Evolutionary conservation across 2,888 invertebrate species (phyloP).

Genomic region (Eustalomyia histrio): DNA sequence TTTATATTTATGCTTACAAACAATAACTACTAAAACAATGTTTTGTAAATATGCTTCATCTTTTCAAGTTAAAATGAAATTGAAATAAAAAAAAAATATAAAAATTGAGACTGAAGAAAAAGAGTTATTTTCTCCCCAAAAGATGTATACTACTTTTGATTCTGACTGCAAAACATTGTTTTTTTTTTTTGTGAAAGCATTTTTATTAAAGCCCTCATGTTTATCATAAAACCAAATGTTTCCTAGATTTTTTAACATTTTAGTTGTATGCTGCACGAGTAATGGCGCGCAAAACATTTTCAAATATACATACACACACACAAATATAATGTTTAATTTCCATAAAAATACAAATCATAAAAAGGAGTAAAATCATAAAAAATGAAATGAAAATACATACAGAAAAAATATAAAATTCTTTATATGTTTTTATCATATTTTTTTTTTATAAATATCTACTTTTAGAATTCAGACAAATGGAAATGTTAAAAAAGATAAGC

Average conservation of each 20-base stretch:
- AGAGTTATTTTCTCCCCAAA: conserved; percentile 58
- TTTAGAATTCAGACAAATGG: background rate
- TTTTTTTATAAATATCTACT: background rate
- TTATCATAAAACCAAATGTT: conserved; percentile 57
- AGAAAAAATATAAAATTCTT: conserved; percentile 23
- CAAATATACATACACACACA: conserved; percentile 17
- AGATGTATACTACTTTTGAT: conserved; percentile 22
- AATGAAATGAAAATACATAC: conserved; percentile 30
- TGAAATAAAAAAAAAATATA: too few relatives aligned
- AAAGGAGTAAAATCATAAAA: conserved; percentile 16
- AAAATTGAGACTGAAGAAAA: conserved; percentile 23
- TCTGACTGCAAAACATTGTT: conserved; percentile 56
- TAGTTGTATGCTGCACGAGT: conserved; percentile 4
- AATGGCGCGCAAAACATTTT: conserved; percentile 44
- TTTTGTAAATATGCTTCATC: background rate
- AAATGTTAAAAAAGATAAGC: conserved; percentile 19
- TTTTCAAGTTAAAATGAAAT: conserved; percentile 12
- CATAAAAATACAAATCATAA: conserved; percentile 29
- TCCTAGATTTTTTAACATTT: conserved; percentile 36
- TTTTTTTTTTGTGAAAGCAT: conserved; percentile 56
- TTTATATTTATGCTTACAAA: conserved; percentile 16
- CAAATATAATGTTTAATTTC: conserved; percentile 18
- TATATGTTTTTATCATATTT: conserved; percentile 25
- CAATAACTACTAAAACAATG: conserved; percentile 3
- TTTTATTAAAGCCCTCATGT: conserved; percentile 57